Percentiles rank a stretch among this genome's conserved stretches.
phyloP scores from a whole-genome alignment of 2,888 invertebrate species.

The Drosophila buzzatii region DNA sequence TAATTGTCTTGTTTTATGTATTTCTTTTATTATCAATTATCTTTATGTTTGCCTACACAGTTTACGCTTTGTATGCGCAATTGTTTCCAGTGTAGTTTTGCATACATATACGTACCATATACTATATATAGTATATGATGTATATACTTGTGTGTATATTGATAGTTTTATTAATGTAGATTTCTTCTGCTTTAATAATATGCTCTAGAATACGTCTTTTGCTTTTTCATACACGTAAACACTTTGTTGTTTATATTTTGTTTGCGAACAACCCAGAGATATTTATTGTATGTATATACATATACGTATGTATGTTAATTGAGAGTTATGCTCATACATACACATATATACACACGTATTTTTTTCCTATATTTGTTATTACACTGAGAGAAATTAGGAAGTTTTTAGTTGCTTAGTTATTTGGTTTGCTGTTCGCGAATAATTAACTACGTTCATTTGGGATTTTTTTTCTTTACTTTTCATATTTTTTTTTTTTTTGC shows the following conservation, averaged over 20 bases:
- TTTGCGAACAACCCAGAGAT: slow-evolving; percentile 58
- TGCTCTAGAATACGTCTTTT: slow-evolving; percentile 36
- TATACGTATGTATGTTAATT: neutral
- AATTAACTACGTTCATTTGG: slow-evolving; percentile 14
- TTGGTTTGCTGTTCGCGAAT: slow-evolving; percentile 19
- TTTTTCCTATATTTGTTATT: too few species aligned
- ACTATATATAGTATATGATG: neutral
- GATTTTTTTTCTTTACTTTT: slow-evolving; percentile 7
- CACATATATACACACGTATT: too few species aligned
- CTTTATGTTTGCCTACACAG: slow-evolving; percentile 15
- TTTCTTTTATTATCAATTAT: slow-evolving; percentile 51
- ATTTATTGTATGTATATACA: slow-evolving; percentile 14
- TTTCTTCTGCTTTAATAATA: slow-evolving; percentile 30
- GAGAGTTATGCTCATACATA: neutral
- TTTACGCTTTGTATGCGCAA: slow-evolving; percentile 46
- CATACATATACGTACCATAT: too few species aligned
- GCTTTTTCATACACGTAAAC: slow-evolving; percentile 54
- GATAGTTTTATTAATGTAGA: slow-evolving; percentile 41
- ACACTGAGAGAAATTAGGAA: slow-evolving; percentile 85
- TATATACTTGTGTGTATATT: slow-evolving; percentile 9
- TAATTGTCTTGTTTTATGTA: slow-evolving; percentile 33
- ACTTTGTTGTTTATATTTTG: slow-evolving; percentile 17
- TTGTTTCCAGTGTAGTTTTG: slow-evolving; percentile 28
- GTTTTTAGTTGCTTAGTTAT: slow-evolving; percentile 60
- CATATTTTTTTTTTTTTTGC: slow-evolving; percentile 28